Base-by-base conservation (phyloP, 2,888 invertebrate species). In the Ceraclea dissimilis region DNA sequence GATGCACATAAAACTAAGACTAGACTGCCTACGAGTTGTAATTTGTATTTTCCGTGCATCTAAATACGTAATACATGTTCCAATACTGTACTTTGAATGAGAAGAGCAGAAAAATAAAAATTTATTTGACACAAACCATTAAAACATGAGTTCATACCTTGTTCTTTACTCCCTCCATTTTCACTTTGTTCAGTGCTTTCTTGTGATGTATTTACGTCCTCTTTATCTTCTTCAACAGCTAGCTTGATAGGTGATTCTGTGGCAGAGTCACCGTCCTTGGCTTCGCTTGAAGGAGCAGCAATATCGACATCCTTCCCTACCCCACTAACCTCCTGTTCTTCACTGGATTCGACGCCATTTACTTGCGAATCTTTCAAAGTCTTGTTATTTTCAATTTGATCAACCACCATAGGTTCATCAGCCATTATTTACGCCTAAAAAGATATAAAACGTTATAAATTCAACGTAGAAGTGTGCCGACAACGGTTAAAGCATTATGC, bases 351-450 rank as follows among this genome's bases (percentile, higher is more conserved):
- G 43, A 51, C 53, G 22, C 61, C 61, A 47, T 61, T 61, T 20
- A 59, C 51, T 52, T 53, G 54, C 31, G 48, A 39, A 22, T 21
- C 55, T 31, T n/a, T 49, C 2, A 34, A 51, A 17, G 53, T 58
- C 21, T 55, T 57, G 16, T 53, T 51, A 39, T 58, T 57, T 2
- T 22, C 17, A 18, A 56, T 53, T 20, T 54, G 50, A 18, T 51
- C 54, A 49, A 52, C 55, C 5, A 52, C 26, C 57, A 58, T 51
- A 13, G 57, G 49, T 22, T 57, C 59, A 21, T 61, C 58, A 33
- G 61, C 58, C 59, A 59, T 61, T 21, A 34, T 52, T 58, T 43
- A 58, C 44, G 52, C 48, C 58, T 52, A 48, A 11, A 18, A 43
- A 54, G 39, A 34, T 18, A 50, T 10, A 52, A 51, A 51, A 16